These are phyloP conservation scores for Drosophila helvetica DNA, from an alignment of 2,888 invertebrate species.

Conservation along the genomic window DNA sequence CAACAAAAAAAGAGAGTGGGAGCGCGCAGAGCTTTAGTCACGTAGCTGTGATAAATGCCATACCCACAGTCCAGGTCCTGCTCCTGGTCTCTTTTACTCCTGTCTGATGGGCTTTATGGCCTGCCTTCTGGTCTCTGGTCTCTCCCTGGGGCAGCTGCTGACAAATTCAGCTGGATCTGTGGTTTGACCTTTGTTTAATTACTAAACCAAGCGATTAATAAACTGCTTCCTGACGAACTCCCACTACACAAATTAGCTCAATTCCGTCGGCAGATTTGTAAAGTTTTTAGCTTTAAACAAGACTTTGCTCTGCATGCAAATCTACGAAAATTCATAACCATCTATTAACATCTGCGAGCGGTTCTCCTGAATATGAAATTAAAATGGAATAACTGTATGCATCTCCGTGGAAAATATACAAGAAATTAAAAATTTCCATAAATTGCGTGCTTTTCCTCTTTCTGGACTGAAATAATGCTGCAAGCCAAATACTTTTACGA, in stretches of 20 bases:
- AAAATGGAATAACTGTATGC: too few species aligned
- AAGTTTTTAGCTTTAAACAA: background rate
- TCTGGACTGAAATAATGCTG: too few species aligned
- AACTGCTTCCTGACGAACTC: constrained; percentile 5
- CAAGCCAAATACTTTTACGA: too few species aligned
- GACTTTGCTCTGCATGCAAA: background rate
- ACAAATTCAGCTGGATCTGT: constrained; percentile 49
- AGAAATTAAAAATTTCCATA: too few species aligned
- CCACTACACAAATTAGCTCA: background rate
- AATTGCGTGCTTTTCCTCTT: too few species aligned
- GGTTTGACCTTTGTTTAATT: constrained; percentile 65
- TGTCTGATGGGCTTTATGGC: background rate
- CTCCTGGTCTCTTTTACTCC: background rate
- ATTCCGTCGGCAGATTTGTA: background rate
- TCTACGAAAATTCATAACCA: too few species aligned
- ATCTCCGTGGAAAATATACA: too few species aligned
- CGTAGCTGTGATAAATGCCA: constrained; percentile 66
- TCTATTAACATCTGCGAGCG: too few species aligned
- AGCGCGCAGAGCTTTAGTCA: constrained; percentile 44
- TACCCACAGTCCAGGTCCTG: background rate
- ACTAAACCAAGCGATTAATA: constrained; percentile 43
- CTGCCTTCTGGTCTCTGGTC: background rate
- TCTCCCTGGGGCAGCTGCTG: constrained; percentile 42
- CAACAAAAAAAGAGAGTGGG: background rate
- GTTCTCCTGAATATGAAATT: too few species aligned